Percentiles rank a stretch among this genome's conserved stretches.
Evolutionary conservation across 2,113 vertebrate species (phyloP).

Genomic region (Lynx canadensis): DNA sequence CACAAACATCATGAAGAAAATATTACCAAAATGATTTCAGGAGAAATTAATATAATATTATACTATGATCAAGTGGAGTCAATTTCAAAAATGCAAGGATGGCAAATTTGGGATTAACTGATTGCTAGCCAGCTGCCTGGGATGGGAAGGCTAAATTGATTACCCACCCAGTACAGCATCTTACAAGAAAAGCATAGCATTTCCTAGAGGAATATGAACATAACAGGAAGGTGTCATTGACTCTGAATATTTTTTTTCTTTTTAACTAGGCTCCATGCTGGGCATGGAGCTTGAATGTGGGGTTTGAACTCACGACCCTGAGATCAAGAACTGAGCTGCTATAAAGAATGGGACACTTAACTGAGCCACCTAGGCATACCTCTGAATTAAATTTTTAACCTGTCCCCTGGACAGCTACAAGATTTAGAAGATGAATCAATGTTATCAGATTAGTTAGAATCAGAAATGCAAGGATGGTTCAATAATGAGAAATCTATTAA

Average conservation of each 20-base stretch:
- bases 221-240: slow-evolving; percentile 72
- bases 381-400: slow-evolving; percentile 76
- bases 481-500: not conserved
- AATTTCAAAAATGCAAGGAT: slow-evolving; percentile 12
- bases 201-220: slow-evolving; percentile 82
- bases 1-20: not conserved
- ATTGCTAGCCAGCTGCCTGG: too few relatives aligned
- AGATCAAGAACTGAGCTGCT: too few relatives aligned
- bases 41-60: not conserved
- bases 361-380: too few relatives aligned
- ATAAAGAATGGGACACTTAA: too few relatives aligned
- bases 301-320: too few relatives aligned
- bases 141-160: slow-evolving; percentile 77
- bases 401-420: slow-evolving; percentile 84
- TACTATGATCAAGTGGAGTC: not conserved
- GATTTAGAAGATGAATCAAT: slow-evolving; percentile 93
- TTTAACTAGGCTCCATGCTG: too few relatives aligned
- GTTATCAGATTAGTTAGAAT: slow-evolving; percentile 99
- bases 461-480: slow-evolving; percentile 56
- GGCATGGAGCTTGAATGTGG: too few relatives aligned
- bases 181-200: slow-evolving; percentile 70
- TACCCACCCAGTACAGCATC: slow-evolving; percentile 54
- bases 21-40: not conserved
- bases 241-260: slow-evolving; percentile 17
- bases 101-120: too few relatives aligned